Conservation (phyloP, 92 coral and sea anemone genomes). For the Nematostella vectensis region DNA sequence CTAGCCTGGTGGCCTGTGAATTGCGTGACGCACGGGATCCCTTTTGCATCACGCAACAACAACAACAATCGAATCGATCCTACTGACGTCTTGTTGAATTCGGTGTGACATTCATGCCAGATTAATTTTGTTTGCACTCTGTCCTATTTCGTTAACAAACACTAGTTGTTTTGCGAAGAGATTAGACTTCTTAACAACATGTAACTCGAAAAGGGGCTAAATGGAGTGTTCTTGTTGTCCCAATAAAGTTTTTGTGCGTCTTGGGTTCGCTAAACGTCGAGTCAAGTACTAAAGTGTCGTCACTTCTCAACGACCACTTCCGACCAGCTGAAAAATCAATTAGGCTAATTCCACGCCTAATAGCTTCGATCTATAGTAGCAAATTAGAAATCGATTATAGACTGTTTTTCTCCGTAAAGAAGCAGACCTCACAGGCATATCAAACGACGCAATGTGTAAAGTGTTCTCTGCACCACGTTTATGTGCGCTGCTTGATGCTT, state of each 20-base stretch:
- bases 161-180: not conserved
- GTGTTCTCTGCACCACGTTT: not conserved
- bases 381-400: constrained; percentile 55
- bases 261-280: too few relatives aligned
- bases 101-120: too few relatives aligned
- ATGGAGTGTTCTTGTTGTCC: not conserved
- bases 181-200: not conserved
- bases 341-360: constrained; percentile 35
- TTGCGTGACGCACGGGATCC: not conserved
- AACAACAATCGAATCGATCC: not conserved
- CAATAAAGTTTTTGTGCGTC: not conserved
- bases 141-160: not conserved
- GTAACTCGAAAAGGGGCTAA: not conserved
- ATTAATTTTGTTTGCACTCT: too few relatives aligned
- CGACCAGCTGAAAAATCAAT: constrained; percentile 30
- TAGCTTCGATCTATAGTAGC: constrained; percentile 43
- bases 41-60: not conserved
- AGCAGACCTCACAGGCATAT: constrained; percentile 23
- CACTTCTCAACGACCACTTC: not conserved
- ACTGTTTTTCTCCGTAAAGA: constrained; percentile 4
- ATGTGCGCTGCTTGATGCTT: too few relatives aligned
- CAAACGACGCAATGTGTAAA: not conserved
- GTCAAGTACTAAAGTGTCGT: not conserved
- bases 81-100: too few relatives aligned
- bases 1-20: not conserved